Evolutionary conservation across 2,888 invertebrate species (phyloP).

Genomic region (Chouioia cunea): DNA sequence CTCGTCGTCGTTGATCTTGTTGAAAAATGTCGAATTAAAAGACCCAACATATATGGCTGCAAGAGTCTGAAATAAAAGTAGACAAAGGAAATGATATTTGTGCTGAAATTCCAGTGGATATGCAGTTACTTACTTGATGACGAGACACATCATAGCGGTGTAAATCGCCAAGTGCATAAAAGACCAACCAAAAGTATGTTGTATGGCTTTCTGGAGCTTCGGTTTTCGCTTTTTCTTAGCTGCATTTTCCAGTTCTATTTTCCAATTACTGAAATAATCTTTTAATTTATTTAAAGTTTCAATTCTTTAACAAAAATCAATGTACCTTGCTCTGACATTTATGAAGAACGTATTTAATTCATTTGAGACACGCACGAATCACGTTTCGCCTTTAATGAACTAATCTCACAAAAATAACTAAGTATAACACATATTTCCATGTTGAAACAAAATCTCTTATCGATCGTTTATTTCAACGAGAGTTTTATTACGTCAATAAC

Average conservation of each 20-base stretch:
- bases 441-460: too few species aligned
- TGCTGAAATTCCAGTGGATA: not conserved
- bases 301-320: too few species aligned
- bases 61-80: conserved; percentile 70
- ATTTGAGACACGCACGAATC: not conserved
- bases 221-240: conserved; percentile 71
- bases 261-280: conserved; percentile 72
- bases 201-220: conserved; percentile 73
- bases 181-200: conserved; percentile 74
- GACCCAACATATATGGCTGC: conserved; percentile 74
- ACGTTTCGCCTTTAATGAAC: conserved; percentile 3
- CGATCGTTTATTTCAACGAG: too few species aligned
- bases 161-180: conserved; percentile 74
- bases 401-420: not conserved
- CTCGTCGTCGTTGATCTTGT: conserved; percentile 69
- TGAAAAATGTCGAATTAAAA: conserved; percentile 76
- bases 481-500: too few species aligned
- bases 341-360: too few species aligned
- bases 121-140: conserved; percentile 70
- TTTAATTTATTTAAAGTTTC: too few species aligned
- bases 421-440: too few species aligned
- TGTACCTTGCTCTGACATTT: too few species aligned
- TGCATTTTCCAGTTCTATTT: conserved; percentile 71
- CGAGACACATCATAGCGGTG: conserved; percentile 72
- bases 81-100: not conserved